phyloP scores from a whole-genome alignment of 2,888 invertebrate species.

The Ryuthela nishihirai region DNA sequence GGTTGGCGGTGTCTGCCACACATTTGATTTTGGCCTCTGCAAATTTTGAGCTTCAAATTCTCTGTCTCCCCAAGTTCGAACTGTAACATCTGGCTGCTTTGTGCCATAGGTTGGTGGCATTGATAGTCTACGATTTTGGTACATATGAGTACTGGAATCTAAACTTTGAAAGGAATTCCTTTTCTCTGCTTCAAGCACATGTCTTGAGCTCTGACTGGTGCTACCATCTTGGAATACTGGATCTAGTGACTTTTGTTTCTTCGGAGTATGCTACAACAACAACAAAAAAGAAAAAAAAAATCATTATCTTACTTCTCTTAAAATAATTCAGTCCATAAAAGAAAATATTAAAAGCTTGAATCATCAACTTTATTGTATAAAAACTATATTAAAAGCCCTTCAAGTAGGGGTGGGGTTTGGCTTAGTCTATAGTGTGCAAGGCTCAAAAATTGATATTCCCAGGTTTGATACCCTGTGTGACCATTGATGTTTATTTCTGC shows the following conservation, averaged over 20 bases:
- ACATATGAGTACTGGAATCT: no score
- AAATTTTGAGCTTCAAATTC: conserved; percentile 17
- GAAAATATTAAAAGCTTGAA: no score
- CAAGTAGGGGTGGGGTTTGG: no score
- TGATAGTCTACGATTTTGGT: conserved; percentile 17
- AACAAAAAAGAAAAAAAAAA: neutral
- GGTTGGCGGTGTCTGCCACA: conserved; percentile 7
- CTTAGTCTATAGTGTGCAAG: no score
- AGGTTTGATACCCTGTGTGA: no score
- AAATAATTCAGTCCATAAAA: no score
- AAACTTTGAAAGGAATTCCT: no score
- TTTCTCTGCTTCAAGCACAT: conserved; percentile 86
- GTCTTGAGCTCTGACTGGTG: conserved; percentile 69
- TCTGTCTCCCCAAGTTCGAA: conserved; percentile 28
- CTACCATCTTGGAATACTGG: conserved; percentile 18
- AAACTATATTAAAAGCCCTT: no score
- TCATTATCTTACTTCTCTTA: no score
- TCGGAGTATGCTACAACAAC: conserved; percentile 3
- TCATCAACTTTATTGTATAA: no score
- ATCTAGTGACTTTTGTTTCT: conserved; percentile 11
- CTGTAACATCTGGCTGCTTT: conserved; percentile 25
- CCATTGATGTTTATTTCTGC: no score
- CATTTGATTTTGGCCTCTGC: conserved; percentile 14
- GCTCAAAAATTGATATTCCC: no score
- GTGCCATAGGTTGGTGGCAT: conserved; percentile 12